Evolutionary conservation across 2,113 vertebrate species (phyloP), one percentile per base, ranked within the genome.

Genomic region (Perca fluviatilis): DNA sequence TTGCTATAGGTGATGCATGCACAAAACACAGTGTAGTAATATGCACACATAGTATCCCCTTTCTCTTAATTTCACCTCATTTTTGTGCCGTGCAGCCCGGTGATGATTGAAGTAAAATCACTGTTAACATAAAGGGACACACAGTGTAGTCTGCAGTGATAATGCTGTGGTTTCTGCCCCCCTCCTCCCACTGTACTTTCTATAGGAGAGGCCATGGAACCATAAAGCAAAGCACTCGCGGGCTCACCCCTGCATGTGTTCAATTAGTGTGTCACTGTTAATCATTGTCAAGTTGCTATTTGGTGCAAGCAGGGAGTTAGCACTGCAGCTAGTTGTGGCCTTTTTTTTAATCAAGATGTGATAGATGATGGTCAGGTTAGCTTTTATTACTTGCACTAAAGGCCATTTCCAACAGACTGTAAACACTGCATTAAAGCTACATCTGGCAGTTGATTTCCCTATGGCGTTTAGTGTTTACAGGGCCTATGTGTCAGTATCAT

Each of bases 231-330:
- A 86, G 11, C 76, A 30, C 89, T 63, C 18, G n/a, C 58, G 9
- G 79, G 67, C 84, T 49, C 72, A 84, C 75, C 80, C 56, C 83
- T 71, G 90, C 83, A 80, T 86, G 87, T 68, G 89, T 91, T 79
- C 85, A 91, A 86, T 92, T 88, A 87, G 63, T 10, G 10, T 36
- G 88, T 88, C 90, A 53, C 83, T 61, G 78, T 86, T 88, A 74
- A 89, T 93, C 88, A 84, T 36, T 79, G 75, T 88, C 83, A 86
- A 60, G 50, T 76, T 61, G 60, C 80, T 76, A 40, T 56, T n/a
- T 67, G 78, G 46, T 63, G 72, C 66, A 46, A 43, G 85, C 50
- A 11, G 47, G 13, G 75, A 73, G 72, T 27, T 72, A 58, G 51
- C 63, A 15, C 11, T 46, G 75, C 70, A 77, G 73, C 82, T 33